phyloP scores from a whole-genome alignment of 2,797 vertebrate species.

The Epinephelus malabaricus region DNA sequence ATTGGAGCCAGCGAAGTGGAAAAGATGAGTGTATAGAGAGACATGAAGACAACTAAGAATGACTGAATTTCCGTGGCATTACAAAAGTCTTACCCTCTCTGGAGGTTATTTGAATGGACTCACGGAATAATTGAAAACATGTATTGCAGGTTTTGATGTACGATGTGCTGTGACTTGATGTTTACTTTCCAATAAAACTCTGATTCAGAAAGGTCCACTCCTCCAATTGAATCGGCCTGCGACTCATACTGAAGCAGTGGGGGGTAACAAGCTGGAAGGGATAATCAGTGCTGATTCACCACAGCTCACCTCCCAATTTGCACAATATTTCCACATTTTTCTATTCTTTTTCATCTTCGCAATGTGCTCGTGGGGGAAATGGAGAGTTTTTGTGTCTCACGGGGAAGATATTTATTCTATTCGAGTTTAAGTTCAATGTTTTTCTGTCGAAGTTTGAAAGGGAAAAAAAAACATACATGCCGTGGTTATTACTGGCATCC shows the following conservation, averaged over 20 bases:
- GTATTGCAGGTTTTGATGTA: conserved; percentile 34
- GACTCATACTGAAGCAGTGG: conserved; percentile 25
- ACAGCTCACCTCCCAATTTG: conserved; percentile 40
- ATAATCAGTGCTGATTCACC: conserved; percentile 60
- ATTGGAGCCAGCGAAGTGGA: conserved; percentile 10
- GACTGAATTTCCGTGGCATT: conserved; percentile 18
- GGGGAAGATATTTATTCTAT: conserved; percentile 8
- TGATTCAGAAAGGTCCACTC: conserved; percentile 50
- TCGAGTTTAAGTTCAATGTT: conserved; percentile 1
- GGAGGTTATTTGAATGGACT: conserved; percentile 47
- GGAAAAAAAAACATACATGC: conserved; percentile 10
- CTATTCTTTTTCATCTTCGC: conserved; percentile 35
- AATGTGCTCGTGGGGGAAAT: not conserved
- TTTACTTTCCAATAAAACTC: conserved; percentile 42
- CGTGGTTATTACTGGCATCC: conserved; percentile 16
- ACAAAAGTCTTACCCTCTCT: conserved; percentile 7
- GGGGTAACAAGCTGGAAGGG: conserved; percentile 38
- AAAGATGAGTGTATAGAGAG: conserved; percentile 9
- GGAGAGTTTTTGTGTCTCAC: not conserved
- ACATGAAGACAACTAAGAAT: conserved; percentile 12
- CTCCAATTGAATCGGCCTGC: conserved; percentile 13
- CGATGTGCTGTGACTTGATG: conserved; percentile 15
- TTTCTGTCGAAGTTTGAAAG: conserved; percentile 5
- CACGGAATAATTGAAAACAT: conserved; percentile 51
- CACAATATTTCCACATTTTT: conserved; percentile 29